These are phyloP conservation scores for Pinna nobilis DNA, from an alignment of 1,140 invertebrate genomes.

Conservation along the genomic window DNA sequence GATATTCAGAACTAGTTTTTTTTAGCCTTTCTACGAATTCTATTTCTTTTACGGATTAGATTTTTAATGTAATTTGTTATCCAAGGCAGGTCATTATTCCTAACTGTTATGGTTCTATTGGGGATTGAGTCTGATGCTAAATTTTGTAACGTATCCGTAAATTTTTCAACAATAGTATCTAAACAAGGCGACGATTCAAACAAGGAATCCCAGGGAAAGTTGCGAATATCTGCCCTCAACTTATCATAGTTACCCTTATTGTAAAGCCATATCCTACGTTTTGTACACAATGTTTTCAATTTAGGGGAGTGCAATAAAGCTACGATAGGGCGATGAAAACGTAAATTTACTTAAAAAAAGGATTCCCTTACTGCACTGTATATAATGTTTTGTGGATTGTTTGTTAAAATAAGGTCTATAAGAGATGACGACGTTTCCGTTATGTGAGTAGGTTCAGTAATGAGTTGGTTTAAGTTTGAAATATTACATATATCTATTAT, in stretches of 20 bases:
- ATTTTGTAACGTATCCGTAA: neutral
- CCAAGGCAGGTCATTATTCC: no score
- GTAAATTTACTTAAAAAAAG: neutral
- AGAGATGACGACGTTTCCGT: neutral
- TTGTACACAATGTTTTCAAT: neutral
- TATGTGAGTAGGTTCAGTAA: no score
- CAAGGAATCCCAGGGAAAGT: neutral
- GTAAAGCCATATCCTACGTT: neutral
- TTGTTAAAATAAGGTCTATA: no score
- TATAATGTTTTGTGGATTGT: neutral
- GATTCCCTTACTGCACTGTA: neutral
- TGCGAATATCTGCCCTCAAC: neutral
- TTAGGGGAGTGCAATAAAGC: conserved; percentile 1
- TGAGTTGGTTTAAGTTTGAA: no score
- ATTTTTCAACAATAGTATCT: neutral
- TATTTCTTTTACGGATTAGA: no score
- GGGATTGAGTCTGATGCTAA: neutral
- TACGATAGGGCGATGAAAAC: neutral
- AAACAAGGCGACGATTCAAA: neutral
- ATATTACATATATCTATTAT: no score
- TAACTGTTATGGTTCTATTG: no score
- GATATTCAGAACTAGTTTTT: neutral
- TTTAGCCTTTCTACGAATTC: neutral
- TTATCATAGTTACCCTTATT: neutral
- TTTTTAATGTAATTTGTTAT: no score